Evolutionary conservation across 2,797 vertebrate species (phyloP), one percentile per base, ranked within the genome.

Genomic region (Chanos chanos): DNA sequence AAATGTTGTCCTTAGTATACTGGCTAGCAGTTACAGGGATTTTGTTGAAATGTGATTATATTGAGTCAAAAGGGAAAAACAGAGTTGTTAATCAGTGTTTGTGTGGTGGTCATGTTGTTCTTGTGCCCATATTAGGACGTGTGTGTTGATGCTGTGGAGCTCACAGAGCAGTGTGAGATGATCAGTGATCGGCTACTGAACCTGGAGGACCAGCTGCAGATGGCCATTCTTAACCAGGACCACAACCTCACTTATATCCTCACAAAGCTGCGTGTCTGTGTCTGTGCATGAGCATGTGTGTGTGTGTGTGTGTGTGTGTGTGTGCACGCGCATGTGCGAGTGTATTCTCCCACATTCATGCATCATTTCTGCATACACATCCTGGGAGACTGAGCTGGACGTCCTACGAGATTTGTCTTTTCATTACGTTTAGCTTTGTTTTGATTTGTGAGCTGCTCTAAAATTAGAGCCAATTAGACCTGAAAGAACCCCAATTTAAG

Each of bases 191-290:
- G 88, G 72, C 76, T 96, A 30, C 57, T 89, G 73, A 80, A 76
- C 76, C 80, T 97, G 75, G 95, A 97, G 77, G 89, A 93, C 19
- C 90, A 93, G 39, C 81, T 97, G 67, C 91, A 90, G 66, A 72
- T 36, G 19, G 92, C 92, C 0, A 63, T 89, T 22, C 72, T 84
- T 57, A 89, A 82, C 74, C 83, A 65, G 6, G 92, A 96, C 64
- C 88, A 89, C 74, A 78, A 81, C 61, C 83, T 91, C 71, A 82
- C 92, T 79, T 88, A 94, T 96, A 96, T 96, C 94, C 94, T 96
- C 15, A 33, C 37, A 31, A 7, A 22, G 18, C 34, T 64, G 19
- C 72, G 36, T 51, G 19, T 64, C 22, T 9, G 2, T 24, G 30
- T 31, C 9, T 44, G 40, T 70, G 27, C 36, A 31, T 48, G 15